These are phyloP conservation scores for Lasioglossum vierecki DNA, from an alignment of 2,888 invertebrate species.

Conservation along the genomic window DNA sequence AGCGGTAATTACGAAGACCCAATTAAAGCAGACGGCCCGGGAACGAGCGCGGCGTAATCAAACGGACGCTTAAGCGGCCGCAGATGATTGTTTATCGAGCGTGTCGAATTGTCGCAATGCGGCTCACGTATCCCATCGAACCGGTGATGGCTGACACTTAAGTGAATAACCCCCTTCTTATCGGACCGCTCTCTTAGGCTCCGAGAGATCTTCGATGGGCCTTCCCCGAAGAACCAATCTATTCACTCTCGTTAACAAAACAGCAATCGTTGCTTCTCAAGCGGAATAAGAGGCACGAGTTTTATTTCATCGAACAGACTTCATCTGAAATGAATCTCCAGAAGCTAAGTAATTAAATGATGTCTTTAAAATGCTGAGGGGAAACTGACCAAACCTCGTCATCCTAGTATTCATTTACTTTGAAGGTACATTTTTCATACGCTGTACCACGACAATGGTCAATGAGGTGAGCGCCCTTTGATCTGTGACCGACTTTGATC, in stretches of 20 bases:
- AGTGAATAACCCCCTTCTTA: conserved; percentile 16
- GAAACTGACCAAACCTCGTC: too few species aligned
- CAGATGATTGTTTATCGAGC: conserved; percentile 62
- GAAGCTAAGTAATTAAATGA: too few species aligned
- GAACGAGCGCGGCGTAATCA: conserved; percentile 42
- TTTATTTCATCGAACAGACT: not conserved
- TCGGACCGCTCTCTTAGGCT: not conserved
- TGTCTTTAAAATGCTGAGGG: too few species aligned
- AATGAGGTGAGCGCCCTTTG: too few species aligned
- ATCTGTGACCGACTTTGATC: too few species aligned
- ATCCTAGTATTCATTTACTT: too few species aligned
- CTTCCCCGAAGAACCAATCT: not conserved
- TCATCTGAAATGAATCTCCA: too few species aligned
- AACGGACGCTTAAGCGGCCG: conserved; percentile 60
- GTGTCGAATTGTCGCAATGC: conserved; percentile 60
- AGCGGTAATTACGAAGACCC: conserved; percentile 66
- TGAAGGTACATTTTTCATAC: too few species aligned
- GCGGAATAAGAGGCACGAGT: not conserved
- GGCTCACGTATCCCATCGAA: conserved; percentile 41
- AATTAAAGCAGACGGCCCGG: conserved; percentile 61
- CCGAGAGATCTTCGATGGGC: not conserved
- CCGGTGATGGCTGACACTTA: conserved; percentile 18
- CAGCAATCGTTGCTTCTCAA: not conserved
- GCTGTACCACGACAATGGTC: too few species aligned
- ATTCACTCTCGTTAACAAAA: not conserved